Base-by-base conservation (phyloP, 2,888 invertebrate genomes). In the Dolomedes plantarius region DNA sequence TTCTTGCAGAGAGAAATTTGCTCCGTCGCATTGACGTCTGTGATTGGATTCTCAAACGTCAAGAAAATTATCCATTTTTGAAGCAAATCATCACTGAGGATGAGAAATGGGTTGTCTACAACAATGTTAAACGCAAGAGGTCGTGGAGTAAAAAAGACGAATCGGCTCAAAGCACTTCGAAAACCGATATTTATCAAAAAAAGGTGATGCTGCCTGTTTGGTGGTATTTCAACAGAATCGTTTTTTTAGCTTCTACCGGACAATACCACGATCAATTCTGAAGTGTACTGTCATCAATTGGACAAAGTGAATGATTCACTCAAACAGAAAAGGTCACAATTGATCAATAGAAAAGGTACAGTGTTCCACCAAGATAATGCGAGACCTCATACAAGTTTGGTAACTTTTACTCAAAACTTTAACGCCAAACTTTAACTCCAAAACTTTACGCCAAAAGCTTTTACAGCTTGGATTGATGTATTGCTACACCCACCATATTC, bases 131-230 rank as follows among this genome's bases (percentile, higher is more conserved):
- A 36, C 27, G 56, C 46, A 64, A 69, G 11, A 29, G 36, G 56
- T 72, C 28, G 68, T 74, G 69, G 64, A 36, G 56, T 11, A 36
- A 23, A 36, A 28, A 56, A 50, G 64, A 75, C 41, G 67, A 86
- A 62, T 32, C 64, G 13, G 50, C 32, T 39, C 50, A 73, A n/a
- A 67, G 46, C 65, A 68, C 41, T 68, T 29, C 56, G 0, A 82
- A 50, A 77, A 7, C 29, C 0, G 46, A 50, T 77, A 68, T 68
- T 68, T 68, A 77, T 50, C 0, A 77, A 77, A 67, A 67, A 68
- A 77, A 19, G 67, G 73, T 1, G 72, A 78, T 1, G 28, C 79
- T 19, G 62, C 89, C 1, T 87, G 64, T 6, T 88, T 89, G 46
- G 72, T 50, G 6, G 13, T 23, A 19, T 27, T 64, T 23, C 69